These are phyloP conservation scores for Jacana jacana DNA, from an alignment of 2,113 vertebrate genomes.

Conservation along the genomic window DNA sequence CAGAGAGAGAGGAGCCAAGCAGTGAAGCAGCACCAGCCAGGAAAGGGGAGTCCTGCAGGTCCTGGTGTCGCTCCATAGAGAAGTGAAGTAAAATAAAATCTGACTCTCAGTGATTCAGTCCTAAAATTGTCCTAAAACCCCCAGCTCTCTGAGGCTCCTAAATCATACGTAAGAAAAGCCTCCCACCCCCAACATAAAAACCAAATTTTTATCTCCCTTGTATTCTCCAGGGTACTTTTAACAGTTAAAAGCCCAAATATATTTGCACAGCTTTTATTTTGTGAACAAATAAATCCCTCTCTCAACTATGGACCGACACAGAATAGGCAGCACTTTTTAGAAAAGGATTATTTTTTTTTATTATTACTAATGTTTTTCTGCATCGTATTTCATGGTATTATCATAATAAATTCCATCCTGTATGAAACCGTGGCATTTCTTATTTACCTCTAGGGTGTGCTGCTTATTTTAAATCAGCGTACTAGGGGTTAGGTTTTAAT, in stretches of 20 bases:
- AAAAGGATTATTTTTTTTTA: neutral
- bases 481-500: neutral
- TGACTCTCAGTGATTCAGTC: neutral
- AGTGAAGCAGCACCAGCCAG: neutral
- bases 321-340: neutral
- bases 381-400: neutral
- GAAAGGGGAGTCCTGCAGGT: neutral
- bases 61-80: neutral
- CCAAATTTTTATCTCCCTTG: neutral
- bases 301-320: neutral
- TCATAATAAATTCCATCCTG: neutral
- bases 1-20: rapidly evolving
- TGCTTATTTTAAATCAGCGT: constrained; percentile 15
- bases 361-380: neutral
- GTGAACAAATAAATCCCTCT: neutral
- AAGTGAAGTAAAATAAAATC: neutral
- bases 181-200: rapidly evolving
- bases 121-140: neutral
- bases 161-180: neutral
- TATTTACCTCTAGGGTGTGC: neutral
- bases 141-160: neutral
- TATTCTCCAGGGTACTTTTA: neutral
- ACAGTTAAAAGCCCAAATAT: neutral
- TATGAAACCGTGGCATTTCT: constrained; percentile 4
- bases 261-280: neutral